Evolutionary conservation across 2,797 vertebrate genomes (phyloP).

Genomic region (Oreortyx pictus): DNA sequence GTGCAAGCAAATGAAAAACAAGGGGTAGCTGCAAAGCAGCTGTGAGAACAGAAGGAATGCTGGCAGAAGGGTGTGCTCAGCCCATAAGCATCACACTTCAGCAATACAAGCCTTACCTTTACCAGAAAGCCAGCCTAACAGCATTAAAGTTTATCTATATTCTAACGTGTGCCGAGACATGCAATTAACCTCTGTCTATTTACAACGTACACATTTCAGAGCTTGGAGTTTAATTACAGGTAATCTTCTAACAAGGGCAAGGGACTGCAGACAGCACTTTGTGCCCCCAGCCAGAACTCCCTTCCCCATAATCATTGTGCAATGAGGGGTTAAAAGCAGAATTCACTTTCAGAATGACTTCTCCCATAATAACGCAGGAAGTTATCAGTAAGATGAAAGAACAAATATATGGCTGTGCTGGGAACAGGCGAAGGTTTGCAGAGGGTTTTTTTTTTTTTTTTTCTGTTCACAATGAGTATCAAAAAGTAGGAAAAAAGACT

Average conservation of each 20-base stretch:
- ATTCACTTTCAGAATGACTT: neutral
- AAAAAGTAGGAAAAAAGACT: neutral
- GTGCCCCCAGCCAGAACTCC: neutral
- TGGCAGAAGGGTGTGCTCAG: neutral
- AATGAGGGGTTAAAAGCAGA: neutral
- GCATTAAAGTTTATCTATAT: neutral
- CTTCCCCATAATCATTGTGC: neutral
- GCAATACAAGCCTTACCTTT: neutral
- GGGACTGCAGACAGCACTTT: no score
- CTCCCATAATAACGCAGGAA: neutral
- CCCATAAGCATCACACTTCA: neutral
- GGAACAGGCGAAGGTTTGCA: neutral
- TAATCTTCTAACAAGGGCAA: neutral
- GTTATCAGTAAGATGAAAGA: neutral
- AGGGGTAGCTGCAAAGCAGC: neutral
- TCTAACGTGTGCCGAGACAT: neutral
- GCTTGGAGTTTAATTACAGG: neutral
- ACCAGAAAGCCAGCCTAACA: neutral
- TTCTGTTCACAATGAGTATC: neutral
- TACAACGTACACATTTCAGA: neutral
- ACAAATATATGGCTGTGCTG: neutral
- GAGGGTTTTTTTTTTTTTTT: neutral
- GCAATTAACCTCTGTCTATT: neutral
- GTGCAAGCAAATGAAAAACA: neutral
- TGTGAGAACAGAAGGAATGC: neutral